phyloP scores from a whole-genome alignment of 2,797 vertebrate species.

The Falco peregrinus region DNA sequence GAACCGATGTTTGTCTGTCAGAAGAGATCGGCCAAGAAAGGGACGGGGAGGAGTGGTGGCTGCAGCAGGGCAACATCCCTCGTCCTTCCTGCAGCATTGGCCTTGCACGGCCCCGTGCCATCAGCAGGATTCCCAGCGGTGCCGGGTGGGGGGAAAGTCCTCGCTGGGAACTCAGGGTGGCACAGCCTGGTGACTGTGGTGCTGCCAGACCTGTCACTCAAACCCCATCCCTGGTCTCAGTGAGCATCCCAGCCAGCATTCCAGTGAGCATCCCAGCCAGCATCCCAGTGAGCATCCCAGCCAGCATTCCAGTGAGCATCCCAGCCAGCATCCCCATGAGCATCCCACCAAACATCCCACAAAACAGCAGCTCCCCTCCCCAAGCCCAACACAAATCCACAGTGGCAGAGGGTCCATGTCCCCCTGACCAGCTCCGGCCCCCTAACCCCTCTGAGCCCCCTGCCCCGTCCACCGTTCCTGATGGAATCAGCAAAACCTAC shows the following conservation, averaged over 20 bases:
- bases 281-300: not conserved
- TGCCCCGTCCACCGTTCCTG: fast-evolving
- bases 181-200: fast-evolving
- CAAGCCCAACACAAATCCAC: fast-evolving
- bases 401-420: not conserved
- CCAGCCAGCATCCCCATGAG: not conserved
- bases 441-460: not conserved
- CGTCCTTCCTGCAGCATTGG: conserved; percentile 68
- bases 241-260: not conserved
- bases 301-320: not conserved
- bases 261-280: not conserved
- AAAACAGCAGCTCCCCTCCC: fast-evolving
- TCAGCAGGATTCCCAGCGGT: not conserved
- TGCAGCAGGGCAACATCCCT: not conserved
- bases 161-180: not conserved
- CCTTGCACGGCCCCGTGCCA: conserved; percentile 46
- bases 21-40: conserved; percentile 63
- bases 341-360: not conserved
- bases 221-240: not conserved
- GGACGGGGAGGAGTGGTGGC: conserved; percentile 17
- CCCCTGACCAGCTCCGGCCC: fast-evolving
- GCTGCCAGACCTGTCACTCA: not conserved
- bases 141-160: not conserved
- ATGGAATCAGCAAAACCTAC: not conserved
- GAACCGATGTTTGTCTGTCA: conserved; percentile 83